Evolutionary conservation across 2,888 invertebrate genomes (phyloP).

Genomic region (Drosophila rubida): DNA sequence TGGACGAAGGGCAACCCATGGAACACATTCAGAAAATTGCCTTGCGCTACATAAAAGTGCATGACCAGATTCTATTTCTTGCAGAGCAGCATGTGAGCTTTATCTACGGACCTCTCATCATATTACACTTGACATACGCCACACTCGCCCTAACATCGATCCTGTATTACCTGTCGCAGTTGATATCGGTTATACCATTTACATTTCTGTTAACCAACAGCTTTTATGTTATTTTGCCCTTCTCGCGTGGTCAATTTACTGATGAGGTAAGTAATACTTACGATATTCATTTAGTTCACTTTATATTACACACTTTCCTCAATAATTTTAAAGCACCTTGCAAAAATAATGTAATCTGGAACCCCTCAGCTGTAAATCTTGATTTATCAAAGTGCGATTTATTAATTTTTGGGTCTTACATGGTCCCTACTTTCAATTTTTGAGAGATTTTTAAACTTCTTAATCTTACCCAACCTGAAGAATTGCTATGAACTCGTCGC

Average conservation of each 20-base stretch:
- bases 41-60: background rate
- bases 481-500: background rate
- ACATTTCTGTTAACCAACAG: background rate
- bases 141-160: background rate
- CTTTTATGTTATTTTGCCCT: background rate
- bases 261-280: background rate
- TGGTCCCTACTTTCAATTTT: too few species aligned
- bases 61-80: background rate
- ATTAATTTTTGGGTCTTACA: too few species aligned
- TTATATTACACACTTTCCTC: too few species aligned
- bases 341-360: too few species aligned
- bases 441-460: too few species aligned
- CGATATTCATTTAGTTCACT: background rate
- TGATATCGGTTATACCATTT: background rate
- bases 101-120: conserved; percentile 5
- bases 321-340: too few species aligned
- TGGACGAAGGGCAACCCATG: background rate
- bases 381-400: too few species aligned
- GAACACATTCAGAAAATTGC: background rate
- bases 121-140: background rate
- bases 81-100: conserved; percentile 4
- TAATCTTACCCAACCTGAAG: background rate
- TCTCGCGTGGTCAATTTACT: background rate
- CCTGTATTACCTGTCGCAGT: background rate
- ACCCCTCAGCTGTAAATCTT: too few species aligned